Conservation (phyloP, 35 echinoderm and acorn worm species). For the Lytechinus pictus region DNA sequence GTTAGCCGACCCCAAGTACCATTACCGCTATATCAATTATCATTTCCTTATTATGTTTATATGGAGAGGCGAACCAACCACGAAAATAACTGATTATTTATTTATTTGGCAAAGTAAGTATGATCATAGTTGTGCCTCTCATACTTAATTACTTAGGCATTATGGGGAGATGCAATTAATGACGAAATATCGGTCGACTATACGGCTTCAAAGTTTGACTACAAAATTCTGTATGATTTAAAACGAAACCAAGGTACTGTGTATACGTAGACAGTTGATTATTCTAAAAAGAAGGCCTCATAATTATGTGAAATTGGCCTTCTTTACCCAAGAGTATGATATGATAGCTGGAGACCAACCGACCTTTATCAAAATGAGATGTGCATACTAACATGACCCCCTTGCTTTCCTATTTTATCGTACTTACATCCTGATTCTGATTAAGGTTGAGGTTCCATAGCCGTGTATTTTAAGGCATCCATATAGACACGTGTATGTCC, state of each 20-base stretch:
- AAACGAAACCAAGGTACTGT: neutral
- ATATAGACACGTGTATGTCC: too few species aligned
- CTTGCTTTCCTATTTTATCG: too few species aligned
- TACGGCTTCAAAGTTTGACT: too few species aligned
- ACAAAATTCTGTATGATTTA: neutral
- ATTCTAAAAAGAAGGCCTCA: neutral
- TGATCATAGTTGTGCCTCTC: neutral
- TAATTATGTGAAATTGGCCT: neutral
- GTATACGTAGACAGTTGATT: neutral
- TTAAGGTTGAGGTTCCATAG: too few species aligned
- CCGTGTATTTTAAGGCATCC: too few species aligned
- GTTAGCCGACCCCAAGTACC: neutral
- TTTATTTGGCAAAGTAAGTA: neutral
- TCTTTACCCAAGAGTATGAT: neutral
- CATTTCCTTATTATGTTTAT: constrained; percentile 5
- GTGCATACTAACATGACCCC: too few species aligned
- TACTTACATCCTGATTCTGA: too few species aligned
- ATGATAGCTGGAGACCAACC: too few species aligned
- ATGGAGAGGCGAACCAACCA: neutral
- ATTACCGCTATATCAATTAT: neutral
- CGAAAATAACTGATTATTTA: neutral
- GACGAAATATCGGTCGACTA: neutral
- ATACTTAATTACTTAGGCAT: neutral
- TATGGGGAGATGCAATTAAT: too few species aligned
- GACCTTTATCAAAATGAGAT: too few species aligned